A percentile compares a stretch with the other conserved stretches of the same genome.
phyloP scores from a whole-genome alignment of 2,888 invertebrate species.

The Cyaniris semiargus region DNA sequence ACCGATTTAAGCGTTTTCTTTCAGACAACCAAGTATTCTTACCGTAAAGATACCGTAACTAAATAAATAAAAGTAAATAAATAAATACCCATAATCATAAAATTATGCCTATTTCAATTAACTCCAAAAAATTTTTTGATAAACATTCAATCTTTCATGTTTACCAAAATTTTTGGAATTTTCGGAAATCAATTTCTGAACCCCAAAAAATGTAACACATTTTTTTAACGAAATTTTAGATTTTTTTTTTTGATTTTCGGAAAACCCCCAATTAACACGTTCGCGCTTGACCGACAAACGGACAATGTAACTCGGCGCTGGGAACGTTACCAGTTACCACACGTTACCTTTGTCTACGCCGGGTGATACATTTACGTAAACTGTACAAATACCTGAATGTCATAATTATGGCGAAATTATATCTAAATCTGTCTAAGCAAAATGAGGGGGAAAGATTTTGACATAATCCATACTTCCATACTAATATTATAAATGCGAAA shows the following conservation, averaged over 20 bases:
- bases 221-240: neutral
- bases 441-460: too few relatives aligned
- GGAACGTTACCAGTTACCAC: conserved; percentile 1
- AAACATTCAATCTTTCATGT: too few relatives aligned
- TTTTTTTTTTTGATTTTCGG: neutral
- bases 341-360: neutral
- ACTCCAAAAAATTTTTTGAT: too few relatives aligned
- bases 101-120: too few relatives aligned
- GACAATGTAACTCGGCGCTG: neutral
- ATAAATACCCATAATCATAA: too few relatives aligned
- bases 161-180: neutral
- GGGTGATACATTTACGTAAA: conserved; percentile 13
- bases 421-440: neutral
- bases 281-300: conserved; percentile 8
- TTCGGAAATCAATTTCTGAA: neutral
- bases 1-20: too few relatives aligned
- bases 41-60: too few relatives aligned
- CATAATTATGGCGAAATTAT: neutral
- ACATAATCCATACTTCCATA: too few relatives aligned
- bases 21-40: too few relatives aligned
- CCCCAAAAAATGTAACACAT: too few relatives aligned
- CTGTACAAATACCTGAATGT: neutral
- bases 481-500: too few relatives aligned
- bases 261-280: neutral
- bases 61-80: too few relatives aligned